Percentiles rank a stretch among this genome's conserved stretches.
Evolutionary conservation across 2,888 invertebrate genomes (phyloP).

Genomic region (Carabus problematicus): DNA sequence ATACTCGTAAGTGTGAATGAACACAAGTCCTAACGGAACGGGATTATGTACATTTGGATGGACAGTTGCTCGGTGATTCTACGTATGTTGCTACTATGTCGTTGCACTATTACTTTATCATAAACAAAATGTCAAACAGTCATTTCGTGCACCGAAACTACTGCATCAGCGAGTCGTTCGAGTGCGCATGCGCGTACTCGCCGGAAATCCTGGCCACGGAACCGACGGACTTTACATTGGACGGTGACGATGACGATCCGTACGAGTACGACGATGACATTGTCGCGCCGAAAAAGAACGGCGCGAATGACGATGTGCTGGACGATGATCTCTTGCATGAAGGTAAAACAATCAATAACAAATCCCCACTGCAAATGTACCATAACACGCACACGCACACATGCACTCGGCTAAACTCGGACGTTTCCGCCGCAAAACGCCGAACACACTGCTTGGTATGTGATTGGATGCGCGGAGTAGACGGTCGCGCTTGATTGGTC

Average conservation of each 20-base stretch:
- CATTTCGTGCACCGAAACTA: slow-evolving; percentile 7
- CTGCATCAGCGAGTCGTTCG: neutral
- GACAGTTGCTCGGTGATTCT: no score
- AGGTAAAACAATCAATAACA: slow-evolving; percentile 18
- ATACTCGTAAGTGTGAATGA: no score
- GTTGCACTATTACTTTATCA: neutral
- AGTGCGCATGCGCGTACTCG: slow-evolving; percentile 13
- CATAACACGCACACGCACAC: slow-evolving; percentile 1
- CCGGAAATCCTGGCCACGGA: slow-evolving; percentile 22
- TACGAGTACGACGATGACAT: slow-evolving; percentile 43
- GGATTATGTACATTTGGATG: no score
- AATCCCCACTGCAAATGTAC: neutral
- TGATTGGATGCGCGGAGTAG: no score
- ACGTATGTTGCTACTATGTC: no score
- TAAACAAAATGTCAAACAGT: slow-evolving; percentile 6
- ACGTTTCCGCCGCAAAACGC: no score
- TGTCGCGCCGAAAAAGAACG: slow-evolving; percentile 23
- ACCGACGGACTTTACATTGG: slow-evolving; percentile 21
- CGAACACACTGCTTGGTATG: no score
- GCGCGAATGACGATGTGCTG: slow-evolving; percentile 17
- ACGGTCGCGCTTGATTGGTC: no score
- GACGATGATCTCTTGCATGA: slow-evolving; percentile 37
- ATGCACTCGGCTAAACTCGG: no score
- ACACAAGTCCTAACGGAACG: no score
- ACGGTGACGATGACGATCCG: slow-evolving; percentile 32